Evolutionary conservation across 2,888 invertebrate species (phyloP).

Genomic region (Mongoloraphidia duomilia): DNA sequence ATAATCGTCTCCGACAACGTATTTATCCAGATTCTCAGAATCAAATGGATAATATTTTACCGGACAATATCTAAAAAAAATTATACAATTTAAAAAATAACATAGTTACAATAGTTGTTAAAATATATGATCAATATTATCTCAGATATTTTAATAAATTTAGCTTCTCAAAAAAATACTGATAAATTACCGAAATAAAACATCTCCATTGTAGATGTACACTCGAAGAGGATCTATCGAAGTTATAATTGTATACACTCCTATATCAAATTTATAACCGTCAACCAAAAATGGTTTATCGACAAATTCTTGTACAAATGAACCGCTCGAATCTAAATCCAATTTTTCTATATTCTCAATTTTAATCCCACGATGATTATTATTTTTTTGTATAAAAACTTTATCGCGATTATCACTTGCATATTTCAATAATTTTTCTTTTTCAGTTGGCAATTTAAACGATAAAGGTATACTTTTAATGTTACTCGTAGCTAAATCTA

Average conservation of each 20-base stretch:
- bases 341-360: slow-evolving; percentile 57
- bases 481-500: slow-evolving; percentile 67
- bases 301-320: slow-evolving; percentile 85
- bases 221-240: slow-evolving; percentile 80
- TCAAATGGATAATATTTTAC: slow-evolving; percentile 85
- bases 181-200: slow-evolving; percentile 57
- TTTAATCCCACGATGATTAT: slow-evolving; percentile 76
- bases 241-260: slow-evolving; percentile 83
- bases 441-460: slow-evolving; percentile 71
- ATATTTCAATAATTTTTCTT: slow-evolving; percentile 53
- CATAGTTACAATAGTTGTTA: neutral
- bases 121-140: slow-evolving; percentile 5
- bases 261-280: slow-evolving; percentile 93
- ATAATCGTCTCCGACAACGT: slow-evolving; percentile 90
- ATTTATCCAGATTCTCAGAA: slow-evolving; percentile 62
- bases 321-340: slow-evolving; percentile 51
- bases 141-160: neutral
- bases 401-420: slow-evolving; percentile 48
- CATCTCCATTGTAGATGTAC: slow-evolving; percentile 81
- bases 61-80: slow-evolving; percentile 62
- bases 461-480: slow-evolving; percentile 72
- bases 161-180: neutral
- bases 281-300: slow-evolving; percentile 79
- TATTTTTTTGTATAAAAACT: slow-evolving; percentile 82
- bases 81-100: slow-evolving; percentile 2